Percentiles rank a stretch among this genome's conserved stretches.
Conservation (phyloP, 2,113 vertebrate species). For the Acinonyx jubatus region DNA sequence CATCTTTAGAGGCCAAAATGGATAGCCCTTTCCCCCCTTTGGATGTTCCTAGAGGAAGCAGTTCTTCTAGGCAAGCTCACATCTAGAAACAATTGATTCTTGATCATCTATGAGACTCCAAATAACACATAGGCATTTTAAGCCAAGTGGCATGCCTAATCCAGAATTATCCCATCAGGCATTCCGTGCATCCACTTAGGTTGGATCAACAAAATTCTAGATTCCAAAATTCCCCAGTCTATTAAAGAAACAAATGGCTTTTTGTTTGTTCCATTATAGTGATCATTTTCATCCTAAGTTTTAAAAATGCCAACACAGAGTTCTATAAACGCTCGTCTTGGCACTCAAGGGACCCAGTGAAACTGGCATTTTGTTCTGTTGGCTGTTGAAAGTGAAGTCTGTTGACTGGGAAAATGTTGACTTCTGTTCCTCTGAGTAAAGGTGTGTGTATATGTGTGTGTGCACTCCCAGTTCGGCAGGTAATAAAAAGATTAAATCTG, state of each 20-base stretch:
- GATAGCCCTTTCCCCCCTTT: background rate
- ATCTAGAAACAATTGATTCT: background rate
- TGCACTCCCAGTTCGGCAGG: background rate
- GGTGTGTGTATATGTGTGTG: background rate
- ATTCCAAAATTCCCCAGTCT: background rate
- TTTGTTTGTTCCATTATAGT: background rate
- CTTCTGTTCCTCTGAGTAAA: background rate
- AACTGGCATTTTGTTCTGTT: conserved; percentile 66
- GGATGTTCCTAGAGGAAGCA: background rate
- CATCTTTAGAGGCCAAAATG: background rate
- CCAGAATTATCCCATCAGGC: background rate
- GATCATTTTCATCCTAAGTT: background rate
- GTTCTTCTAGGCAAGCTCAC: background rate
- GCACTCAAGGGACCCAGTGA: conserved; percentile 55
- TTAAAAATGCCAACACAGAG: background rate
- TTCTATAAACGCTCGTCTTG: conserved; percentile 39
- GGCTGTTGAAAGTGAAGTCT: conserved; percentile 16
- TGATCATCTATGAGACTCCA: background rate
- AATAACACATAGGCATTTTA: background rate
- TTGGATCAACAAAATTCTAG: background rate
- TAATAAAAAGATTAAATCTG: conserved; percentile 54
- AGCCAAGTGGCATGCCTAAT: background rate
- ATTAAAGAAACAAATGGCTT: background rate
- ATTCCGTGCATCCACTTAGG: background rate
- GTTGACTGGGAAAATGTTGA: conserved; percentile 21